Evolutionary conservation across 2,888 invertebrate species (phyloP), one percentile per base, ranked within the genome.

Genomic region (Pseudanteris insignis): DNA sequence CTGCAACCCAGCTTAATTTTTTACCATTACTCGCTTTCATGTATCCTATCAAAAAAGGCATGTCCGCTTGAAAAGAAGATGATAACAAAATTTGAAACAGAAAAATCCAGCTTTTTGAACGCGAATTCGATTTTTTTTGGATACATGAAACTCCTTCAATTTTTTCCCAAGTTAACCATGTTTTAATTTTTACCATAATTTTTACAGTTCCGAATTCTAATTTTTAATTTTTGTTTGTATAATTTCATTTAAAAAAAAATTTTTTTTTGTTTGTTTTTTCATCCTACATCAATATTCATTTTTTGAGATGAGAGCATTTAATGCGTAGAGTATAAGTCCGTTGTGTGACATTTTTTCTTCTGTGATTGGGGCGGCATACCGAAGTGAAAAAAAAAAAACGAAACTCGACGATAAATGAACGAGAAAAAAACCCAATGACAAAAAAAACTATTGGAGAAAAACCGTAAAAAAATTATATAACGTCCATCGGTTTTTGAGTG

Each of bases 321-420:
- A 53, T 65, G 68, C 67, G 65, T 65, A 71, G 69, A 71, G 68
- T 69, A 70, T 74, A 75, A 76, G 72, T 80, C 79, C 81, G 82
- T 86, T 86, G 86, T 89, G 89, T 89, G 89, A 89, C 89, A 89
- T 88, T 89, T 89, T 89, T 89, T 86, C 83, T 84, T 87, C 88
- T 89, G 89, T 90, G 89, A 88, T 89, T 89, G 89, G 89, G 89
- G 89, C 89, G 86, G 86, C 88, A 89, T 88, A 88, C 86, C 85
- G 84, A 41, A 33, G 6, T 15, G 10, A 11, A 29, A 36, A 30
- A 30, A 37, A 24, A 25, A 5, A n/a, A n/a, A n/a, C n/a, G n/a
- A n/a, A n/a, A n/a, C n/a, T n/a, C n/a, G n/a, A n/a, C n/a, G n/a
- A n/a, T n/a, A n/a, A n/a, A n/a, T n/a, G n/a, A n/a, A n/a, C n/a